A percentile compares a stretch with the other conserved stretches of the same genome.
Evolutionary conservation across 2,797 vertebrate genomes (phyloP).

Genomic region (Dallia pectoralis): DNA sequence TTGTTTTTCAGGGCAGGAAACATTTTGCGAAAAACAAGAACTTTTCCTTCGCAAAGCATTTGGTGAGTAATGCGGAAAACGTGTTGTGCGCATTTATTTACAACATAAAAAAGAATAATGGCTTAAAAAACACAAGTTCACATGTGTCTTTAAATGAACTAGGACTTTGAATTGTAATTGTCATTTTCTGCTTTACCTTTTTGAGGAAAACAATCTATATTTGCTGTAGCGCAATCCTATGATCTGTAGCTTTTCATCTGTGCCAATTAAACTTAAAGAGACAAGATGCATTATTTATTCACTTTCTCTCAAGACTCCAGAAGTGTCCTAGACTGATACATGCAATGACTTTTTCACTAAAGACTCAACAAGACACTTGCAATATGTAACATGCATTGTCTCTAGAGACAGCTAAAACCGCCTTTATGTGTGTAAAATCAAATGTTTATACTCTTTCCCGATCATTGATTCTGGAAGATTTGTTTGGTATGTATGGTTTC

Average conservation of each 20-base stretch:
- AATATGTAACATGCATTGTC: neutral
- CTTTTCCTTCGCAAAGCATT: constrained; percentile 21
- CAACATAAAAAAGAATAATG: neutral
- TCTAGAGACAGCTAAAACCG: neutral
- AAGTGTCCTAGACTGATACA: neutral
- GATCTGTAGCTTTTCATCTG: neutral
- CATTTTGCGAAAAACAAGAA: constrained; percentile 28
- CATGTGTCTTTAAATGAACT: neutral
- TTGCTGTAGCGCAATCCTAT: neutral
- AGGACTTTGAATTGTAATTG: neutral
- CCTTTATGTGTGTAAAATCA: neutral
- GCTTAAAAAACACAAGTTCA: neutral
- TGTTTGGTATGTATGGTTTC: neutral
- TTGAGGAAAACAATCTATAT: neutral
- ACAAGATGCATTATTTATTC: no score
- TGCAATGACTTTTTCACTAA: neutral
- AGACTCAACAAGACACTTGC: no score
- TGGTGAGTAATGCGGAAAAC: constrained; percentile 50
- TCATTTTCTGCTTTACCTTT: neutral
- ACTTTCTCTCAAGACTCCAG: no score
- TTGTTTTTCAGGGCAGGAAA: neutral
- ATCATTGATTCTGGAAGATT: neutral
- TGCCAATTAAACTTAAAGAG: no score
- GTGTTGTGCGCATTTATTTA: neutral
- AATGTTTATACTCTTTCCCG: no score